Evolutionary conservation across 2,113 vertebrate species (phyloP), one percentile per base, ranked within the genome.

Genomic region (Onychostoma macrolepis): DNA sequence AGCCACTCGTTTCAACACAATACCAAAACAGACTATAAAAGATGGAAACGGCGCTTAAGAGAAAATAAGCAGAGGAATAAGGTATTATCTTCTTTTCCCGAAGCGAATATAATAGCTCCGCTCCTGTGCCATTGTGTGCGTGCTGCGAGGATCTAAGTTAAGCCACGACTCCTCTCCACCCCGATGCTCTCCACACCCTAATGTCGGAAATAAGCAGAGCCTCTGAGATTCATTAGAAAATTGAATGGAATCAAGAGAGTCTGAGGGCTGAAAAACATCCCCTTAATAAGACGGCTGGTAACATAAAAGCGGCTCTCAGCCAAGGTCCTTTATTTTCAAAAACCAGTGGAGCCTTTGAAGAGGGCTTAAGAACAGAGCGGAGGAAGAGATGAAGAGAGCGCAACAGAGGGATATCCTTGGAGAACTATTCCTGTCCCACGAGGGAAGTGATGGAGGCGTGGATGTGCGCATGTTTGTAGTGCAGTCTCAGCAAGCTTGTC

Each of bases 211-310:
- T 86, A 80, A 89, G 88, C 13, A 24, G 48, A 86, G 80, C 79
- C 86, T 88, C 67, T 53, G 71, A 89, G 79, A 86, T 86, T 89
- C 89, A 89, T 88, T 89, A 89, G 86, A 61, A 89, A 80, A 89
- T 89, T 86, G 84, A 83, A 90, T 90, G 85, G 80, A 91, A 91
- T 92, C 83, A 91, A 89, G 89, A 79, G 85, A 84, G 86, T 85
- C 77, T 58, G 56, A 86, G 84, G 82, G 48, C 84, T 87, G 87
- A 77, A 85, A 89, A 89, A 87, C 84, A 86, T 85, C 45, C 43
- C 78, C 50, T 79, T 91, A 92, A 92, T 89, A 85, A 92, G 88
- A 87, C 41, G 50, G 78, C 63, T 83, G 67, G 33, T 74, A 89
- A 89, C 88, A 90, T 90, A 77, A 92, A 91, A 91, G 90, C 75